phyloP scores from a whole-genome alignment of 2,888 invertebrate species.

The Thysanoteuthis rhombus region DNA sequence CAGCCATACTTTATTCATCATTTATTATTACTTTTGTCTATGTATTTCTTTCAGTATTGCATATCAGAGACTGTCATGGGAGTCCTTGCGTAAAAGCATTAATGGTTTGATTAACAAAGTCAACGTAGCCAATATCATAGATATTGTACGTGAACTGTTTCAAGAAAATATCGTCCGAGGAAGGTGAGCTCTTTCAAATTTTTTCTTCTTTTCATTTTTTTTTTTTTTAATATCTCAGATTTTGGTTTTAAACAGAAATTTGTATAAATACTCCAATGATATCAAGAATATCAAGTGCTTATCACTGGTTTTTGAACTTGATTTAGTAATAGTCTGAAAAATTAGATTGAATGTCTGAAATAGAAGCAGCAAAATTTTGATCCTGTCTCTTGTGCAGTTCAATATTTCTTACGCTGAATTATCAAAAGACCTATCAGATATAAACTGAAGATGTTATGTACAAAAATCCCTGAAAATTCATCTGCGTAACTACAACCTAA shows the following conservation, averaged over 20 bases:
- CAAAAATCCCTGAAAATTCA: too few relatives aligned
- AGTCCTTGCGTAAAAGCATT: constrained; percentile 96
- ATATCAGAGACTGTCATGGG: constrained; percentile 97
- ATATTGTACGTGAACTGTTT: constrained; percentile 89
- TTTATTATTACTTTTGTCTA: background rate
- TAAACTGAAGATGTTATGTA: too few relatives aligned
- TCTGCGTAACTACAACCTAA: too few relatives aligned
- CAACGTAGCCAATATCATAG: constrained; percentile 87
- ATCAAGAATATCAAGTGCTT: background rate
- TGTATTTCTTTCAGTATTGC: constrained; percentile 75
- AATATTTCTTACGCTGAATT: too few relatives aligned
- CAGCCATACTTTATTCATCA: background rate
- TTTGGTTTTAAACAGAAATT: background rate
- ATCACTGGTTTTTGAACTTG: constrained; percentile 1
- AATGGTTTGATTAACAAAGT: constrained; percentile 98
- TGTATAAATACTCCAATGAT: background rate
- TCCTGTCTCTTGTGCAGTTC: too few relatives aligned
- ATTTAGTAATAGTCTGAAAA: background rate
- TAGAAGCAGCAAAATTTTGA: too few relatives aligned
- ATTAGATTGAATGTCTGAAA: too few relatives aligned
- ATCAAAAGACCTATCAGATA: too few relatives aligned
- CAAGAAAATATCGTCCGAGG: constrained; percentile 96
- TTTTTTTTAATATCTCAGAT: background rate
- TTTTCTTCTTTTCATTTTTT: background rate
- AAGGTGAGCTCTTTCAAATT: constrained; percentile 69